phyloP scores from a whole-genome alignment of 2,113 vertebrate genomes.

The Ascaphus truei region DNA sequence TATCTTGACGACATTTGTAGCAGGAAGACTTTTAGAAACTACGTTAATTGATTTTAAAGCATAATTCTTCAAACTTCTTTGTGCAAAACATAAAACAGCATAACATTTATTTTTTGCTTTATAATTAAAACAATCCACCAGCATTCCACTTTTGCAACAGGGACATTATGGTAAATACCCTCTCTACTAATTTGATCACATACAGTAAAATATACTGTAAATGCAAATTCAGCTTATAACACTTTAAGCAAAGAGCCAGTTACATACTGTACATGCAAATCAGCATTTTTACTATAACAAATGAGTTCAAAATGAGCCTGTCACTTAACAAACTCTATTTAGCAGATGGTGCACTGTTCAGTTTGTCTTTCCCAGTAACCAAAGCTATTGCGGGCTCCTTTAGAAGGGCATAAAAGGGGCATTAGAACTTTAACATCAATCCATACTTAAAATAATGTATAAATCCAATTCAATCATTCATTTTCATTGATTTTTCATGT shows the following conservation, averaged over 20 bases:
- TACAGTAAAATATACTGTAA: background rate
- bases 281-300: constrained; percentile 6
- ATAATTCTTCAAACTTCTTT: too few relatives aligned
- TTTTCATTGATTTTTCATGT: background rate
- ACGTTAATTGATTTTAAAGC: too few relatives aligned
- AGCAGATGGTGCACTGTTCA: background rate
- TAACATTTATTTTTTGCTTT: too few relatives aligned
- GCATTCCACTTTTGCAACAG: too few relatives aligned
- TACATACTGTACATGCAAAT: constrained; percentile 7
- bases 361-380: constrained; percentile 27
- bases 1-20: too few relatives aligned
- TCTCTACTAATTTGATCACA: constrained; percentile 5
- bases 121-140: too few relatives aligned
- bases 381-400: background rate
- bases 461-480: background rate
- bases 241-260: too few relatives aligned
- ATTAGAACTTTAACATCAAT: background rate
- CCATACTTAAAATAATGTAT: too few relatives aligned
- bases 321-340: constrained; percentile 3
- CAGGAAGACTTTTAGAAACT: too few relatives aligned
- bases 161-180: too few relatives aligned
- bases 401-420: background rate
- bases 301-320: background rate
- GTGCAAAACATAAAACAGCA: too few relatives aligned
- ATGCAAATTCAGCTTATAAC: too few relatives aligned